phyloP scores from a whole-genome alignment of 2,888 invertebrate genomes.

The Branchipolynoe longqiensis region DNA sequence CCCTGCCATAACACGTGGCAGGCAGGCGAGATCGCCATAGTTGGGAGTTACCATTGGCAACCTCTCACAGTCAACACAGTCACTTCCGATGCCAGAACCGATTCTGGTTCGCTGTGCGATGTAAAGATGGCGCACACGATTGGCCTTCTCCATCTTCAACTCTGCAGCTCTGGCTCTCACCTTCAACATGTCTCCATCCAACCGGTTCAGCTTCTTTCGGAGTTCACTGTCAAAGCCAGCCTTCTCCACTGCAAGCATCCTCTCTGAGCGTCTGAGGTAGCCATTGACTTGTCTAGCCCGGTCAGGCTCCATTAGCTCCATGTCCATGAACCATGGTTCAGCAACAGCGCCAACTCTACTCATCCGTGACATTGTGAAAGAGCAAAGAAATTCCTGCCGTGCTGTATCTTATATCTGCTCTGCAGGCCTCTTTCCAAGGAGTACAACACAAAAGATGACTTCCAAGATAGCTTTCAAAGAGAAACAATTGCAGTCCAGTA shows the following conservation, averaged over 20 bases:
- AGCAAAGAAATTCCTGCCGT: no score
- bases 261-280: background rate
- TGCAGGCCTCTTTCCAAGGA: no score
- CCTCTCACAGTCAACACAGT: background rate
- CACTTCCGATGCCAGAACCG: background rate
- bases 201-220: background rate
- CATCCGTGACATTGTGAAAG: background rate
- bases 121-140: background rate
- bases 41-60: background rate
- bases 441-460: no score
- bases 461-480: no score
- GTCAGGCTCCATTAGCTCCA: background rate
- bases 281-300: background rate
- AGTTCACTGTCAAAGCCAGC: constrained; percentile 8
- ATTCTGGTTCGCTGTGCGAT: background rate
- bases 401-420: no score
- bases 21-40: background rate
- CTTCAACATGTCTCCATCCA: constrained; percentile 26
- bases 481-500: no score
- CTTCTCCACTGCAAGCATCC: background rate
- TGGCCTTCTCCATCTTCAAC: constrained; percentile 10
- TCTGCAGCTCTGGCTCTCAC: background rate
- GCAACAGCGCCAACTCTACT: background rate
- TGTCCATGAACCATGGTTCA: constrained; percentile 27
- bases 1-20: background rate